A percentile compares a stretch with the other conserved stretches of the same genome.
Conservation (phyloP, 2,797 vertebrate genomes). For the Sebastes matsubarae region DNA sequence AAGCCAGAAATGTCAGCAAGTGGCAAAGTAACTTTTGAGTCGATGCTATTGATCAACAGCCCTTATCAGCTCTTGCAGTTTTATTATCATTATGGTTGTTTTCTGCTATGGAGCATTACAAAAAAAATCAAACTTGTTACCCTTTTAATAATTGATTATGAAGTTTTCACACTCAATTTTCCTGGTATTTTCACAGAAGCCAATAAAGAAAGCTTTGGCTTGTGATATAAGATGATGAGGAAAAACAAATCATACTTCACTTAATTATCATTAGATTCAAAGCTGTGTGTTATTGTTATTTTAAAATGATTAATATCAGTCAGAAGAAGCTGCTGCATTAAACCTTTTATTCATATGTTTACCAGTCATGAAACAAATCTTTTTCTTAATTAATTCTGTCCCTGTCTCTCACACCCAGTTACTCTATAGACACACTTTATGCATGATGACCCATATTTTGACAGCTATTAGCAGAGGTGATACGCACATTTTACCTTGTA, state of each 20-base stretch:
- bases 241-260: not conserved
- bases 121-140: not conserved
- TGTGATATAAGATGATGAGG: not conserved
- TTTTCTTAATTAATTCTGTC: constrained; percentile 25
- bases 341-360: not conserved
- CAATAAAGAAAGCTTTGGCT: not conserved
- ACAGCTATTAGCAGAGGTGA: constrained; percentile 55
- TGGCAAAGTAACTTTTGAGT: not conserved
- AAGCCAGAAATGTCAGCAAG: constrained; percentile 9
- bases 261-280: not conserved
- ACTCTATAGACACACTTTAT: constrained; percentile 15
- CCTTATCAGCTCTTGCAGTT: not conserved
- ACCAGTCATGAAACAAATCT: not conserved
- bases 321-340: not conserved
- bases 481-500: constrained; percentile 35
- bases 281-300: no score
- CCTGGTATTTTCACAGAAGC: not conserved
- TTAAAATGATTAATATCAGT: not conserved
- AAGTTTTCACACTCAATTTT: not conserved
- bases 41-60: constrained; percentile 1
- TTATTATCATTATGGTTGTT: not conserved
- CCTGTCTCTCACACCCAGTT: not conserved
- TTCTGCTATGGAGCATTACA: not conserved
- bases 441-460: constrained; percentile 30
- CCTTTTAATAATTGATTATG: constrained; percentile 1